Conservation (phyloP, 2,888 invertebrate genomes). For the Gisinianus flammeolus region DNA sequence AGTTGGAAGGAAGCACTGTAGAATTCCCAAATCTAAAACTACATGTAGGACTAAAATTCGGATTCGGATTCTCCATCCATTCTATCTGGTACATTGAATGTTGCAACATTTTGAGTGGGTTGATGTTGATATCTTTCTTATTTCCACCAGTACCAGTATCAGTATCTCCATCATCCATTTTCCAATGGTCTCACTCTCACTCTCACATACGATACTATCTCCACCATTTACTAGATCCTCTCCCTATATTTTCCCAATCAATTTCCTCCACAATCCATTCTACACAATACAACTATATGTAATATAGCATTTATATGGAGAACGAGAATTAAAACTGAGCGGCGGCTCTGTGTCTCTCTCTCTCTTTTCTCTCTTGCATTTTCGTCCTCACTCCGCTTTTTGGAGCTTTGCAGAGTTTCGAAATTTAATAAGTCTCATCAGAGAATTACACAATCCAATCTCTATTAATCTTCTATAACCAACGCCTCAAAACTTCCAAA, state of each 20-base stretch:
- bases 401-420: background rate
- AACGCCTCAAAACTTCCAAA: background rate
- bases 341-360: too few species aligned
- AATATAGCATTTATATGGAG: background rate
- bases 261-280: background rate
- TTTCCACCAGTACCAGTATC: too few species aligned
- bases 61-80: too few species aligned
- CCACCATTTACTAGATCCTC: background rate
- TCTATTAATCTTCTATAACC: constrained; percentile 7
- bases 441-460: background rate
- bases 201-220: too few species aligned
- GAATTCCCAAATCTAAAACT: background rate
- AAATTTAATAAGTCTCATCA: background rate
- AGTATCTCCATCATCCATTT: background rate
- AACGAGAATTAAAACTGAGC: too few species aligned
- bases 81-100: too few species aligned
- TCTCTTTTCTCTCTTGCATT: background rate
- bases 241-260: background rate
- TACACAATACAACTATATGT: background rate
- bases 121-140: too few species aligned
- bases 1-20: background rate
- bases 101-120: too few species aligned
- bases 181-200: background rate
- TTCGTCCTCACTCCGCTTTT: background rate
- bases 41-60: too few species aligned